Evolutionary conservation across 2,888 invertebrate genomes (phyloP).

Genomic region (Bugulina stolonifera): DNA sequence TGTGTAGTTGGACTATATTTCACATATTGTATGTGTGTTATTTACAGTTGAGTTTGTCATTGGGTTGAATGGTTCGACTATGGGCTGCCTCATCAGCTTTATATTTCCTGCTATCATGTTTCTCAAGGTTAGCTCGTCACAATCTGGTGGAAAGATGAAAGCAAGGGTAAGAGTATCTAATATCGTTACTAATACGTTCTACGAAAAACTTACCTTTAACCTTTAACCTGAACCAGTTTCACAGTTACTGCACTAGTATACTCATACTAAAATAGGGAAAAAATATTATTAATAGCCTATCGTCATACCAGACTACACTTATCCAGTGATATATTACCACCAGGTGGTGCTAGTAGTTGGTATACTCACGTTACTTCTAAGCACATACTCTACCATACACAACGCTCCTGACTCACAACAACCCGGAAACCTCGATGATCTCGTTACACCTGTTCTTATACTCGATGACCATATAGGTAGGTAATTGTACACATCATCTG

Average conservation of each 20-base stretch:
- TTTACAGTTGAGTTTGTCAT: constrained; percentile 70
- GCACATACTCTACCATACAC: constrained; percentile 20
- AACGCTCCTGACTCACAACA: not conserved
- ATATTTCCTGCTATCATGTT: constrained; percentile 88
- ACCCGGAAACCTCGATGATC: not conserved
- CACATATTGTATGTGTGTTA: too few relatives aligned
- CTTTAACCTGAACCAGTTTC: too few relatives aligned
- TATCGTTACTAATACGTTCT: too few relatives aligned
- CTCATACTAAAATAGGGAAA: too few relatives aligned
- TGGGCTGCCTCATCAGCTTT: constrained; percentile 85
- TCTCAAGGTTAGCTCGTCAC: constrained; percentile 60
- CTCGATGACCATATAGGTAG: not conserved
- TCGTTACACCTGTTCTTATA: not conserved
- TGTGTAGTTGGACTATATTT: not conserved
- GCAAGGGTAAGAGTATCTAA: constrained; percentile 17
- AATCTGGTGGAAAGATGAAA: not conserved
- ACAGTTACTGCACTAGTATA: too few relatives aligned
- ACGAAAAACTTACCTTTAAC: too few relatives aligned
- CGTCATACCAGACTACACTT: too few relatives aligned
- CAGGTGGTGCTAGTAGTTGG: constrained; percentile 9
- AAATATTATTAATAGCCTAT: too few relatives aligned
- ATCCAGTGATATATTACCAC: too few relatives aligned
- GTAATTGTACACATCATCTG: too few relatives aligned
- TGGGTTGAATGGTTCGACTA: constrained; percentile 88
- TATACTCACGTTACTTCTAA: constrained; percentile 3